phyloP scores from a whole-genome alignment of 1,140 invertebrate genomes.

The Scaptomyza hsui region DNA sequence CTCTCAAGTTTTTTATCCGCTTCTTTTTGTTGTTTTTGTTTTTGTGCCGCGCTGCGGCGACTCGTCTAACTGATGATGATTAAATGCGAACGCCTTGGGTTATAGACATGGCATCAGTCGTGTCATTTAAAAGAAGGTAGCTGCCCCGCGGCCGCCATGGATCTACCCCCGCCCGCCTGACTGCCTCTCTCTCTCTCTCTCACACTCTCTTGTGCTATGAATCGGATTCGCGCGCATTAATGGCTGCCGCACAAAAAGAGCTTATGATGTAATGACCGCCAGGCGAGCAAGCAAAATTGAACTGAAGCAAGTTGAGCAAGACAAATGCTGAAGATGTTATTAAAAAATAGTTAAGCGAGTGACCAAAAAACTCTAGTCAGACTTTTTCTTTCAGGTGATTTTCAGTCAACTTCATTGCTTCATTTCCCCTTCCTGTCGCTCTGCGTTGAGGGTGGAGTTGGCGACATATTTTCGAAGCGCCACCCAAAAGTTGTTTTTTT shows the following conservation, averaged over 20 bases:
- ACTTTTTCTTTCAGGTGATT: conserved; percentile 7
- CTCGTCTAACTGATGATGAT: conserved; percentile 82
- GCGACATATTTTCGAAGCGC: neutral
- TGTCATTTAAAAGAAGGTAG: conserved; percentile 83
- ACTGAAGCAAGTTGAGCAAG: conserved; percentile 71
- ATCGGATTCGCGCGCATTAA: conserved; percentile 79
- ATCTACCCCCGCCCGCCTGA: neutral
- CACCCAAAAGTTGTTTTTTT: neutral
- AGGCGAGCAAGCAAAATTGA: conserved; percentile 50
- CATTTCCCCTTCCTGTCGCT: conserved; percentile 41
- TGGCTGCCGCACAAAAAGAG: conserved; percentile 74
- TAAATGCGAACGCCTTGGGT: conserved; percentile 80
- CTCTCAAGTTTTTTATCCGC: conserved; percentile 63
- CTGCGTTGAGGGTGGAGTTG: conserved; percentile 5
- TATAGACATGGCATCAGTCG: conserved; percentile 82
- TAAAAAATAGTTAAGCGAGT: conserved; percentile 75
- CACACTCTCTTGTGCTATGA: conserved; percentile 24
- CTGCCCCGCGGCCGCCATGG: conserved; percentile 2
- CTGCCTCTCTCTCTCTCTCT: neutral
- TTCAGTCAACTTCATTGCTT: conserved; percentile 18
- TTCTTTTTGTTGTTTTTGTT: conserved; percentile 12
- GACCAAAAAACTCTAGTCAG: neutral
- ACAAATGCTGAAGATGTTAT: conserved; percentile 83
- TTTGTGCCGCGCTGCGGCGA: conserved; percentile 48
- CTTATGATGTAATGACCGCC: conserved; percentile 81